Evolutionary conservation across 2,797 vertebrate species (phyloP), one percentile per base, ranked within the genome.

Genomic region (Capromys pilorides): DNA sequence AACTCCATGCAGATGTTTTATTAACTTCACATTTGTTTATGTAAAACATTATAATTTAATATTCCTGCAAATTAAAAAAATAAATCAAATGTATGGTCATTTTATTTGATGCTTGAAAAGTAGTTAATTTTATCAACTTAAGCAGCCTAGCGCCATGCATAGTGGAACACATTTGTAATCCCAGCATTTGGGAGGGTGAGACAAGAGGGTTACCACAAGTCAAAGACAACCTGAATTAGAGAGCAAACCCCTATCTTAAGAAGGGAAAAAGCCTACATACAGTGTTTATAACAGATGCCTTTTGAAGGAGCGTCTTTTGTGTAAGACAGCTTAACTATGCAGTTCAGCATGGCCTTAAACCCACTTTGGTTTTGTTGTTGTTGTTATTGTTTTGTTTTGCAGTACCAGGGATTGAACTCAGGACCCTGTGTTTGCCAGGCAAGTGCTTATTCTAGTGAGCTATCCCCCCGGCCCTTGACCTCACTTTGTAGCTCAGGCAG

Each of bases 91-190:
- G 1, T 62, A 39, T 87, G 14, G 51, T 92, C 11, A 71, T 36
- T 12, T 94, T 85, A 64, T 45, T 94, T 88, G 61, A 75, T 87
- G 64, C 75, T 75, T 82, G 14, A n/a, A 75, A 95, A 92, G 6
- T 92, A 36, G 64, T 49, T 82, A 71, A 51, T 91, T 93, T 86
- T 21, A 24, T 79, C 57, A 73, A 67, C 81, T 94, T 95, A 91
- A 89, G 62, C 71, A 91, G 67, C 41, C 69, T 67, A n/a, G 64
- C 33, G 6, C 14, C 16, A 5, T 66, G 64, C 64, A 64, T 66
- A 31, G 13, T 67, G 31, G 14, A 31, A n/a, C 64, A 67, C 14
- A 31, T 14, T 33, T 33, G 31, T 67, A 67, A 67, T 67, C 64
- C 64, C 14, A n/a, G 64, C 13, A 33, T 5, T 13, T 31, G 31